These are phyloP conservation scores for Prunella fulvescens DNA, from an alignment of 2,113 vertebrate species.

Conservation along the genomic window DNA sequence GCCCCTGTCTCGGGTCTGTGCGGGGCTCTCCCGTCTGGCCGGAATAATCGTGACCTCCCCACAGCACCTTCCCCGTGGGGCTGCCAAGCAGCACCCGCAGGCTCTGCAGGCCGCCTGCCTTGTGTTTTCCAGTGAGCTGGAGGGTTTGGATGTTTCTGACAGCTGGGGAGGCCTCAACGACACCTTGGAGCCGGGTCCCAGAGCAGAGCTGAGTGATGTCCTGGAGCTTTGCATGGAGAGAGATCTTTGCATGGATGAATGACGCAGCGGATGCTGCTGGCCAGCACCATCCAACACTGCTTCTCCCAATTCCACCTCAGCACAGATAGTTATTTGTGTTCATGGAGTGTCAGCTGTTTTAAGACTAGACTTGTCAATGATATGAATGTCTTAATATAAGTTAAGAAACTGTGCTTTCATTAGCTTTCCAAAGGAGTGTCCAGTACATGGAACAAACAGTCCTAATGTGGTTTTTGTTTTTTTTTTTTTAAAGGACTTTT, in stretches of 20 bases:
- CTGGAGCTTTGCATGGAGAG: rapidly evolving
- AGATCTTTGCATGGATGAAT: rapidly evolving
- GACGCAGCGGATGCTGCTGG: rapidly evolving
- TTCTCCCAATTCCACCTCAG: rapidly evolving
- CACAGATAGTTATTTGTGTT: neutral
- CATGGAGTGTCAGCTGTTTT: neutral
- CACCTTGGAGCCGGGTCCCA: rapidly evolving
- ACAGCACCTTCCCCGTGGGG: rapidly evolving
- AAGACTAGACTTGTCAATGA: neutral
- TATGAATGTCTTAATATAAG: neutral
- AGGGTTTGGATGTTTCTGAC: rapidly evolving
- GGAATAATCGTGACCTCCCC: rapidly evolving
- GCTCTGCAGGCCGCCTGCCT: rapidly evolving
- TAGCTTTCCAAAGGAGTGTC: neutral
- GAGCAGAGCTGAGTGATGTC: rapidly evolving
- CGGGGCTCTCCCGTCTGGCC: rapidly evolving
- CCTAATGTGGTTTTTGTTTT: neutral
- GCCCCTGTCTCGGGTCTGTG: too few species aligned
- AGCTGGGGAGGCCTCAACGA: rapidly evolving
- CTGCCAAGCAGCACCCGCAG: rapidly evolving
- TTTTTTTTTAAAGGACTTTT: neutral
- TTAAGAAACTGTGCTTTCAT: neutral
- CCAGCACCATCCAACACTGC: rapidly evolving
- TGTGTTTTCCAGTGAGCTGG: neutral
- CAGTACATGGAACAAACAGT: neutral